A percentile compares a stretch with the other conserved stretches of the same genome.
Conservation (phyloP, 2,113 vertebrate species). For the Saccopteryx leptura region DNA sequence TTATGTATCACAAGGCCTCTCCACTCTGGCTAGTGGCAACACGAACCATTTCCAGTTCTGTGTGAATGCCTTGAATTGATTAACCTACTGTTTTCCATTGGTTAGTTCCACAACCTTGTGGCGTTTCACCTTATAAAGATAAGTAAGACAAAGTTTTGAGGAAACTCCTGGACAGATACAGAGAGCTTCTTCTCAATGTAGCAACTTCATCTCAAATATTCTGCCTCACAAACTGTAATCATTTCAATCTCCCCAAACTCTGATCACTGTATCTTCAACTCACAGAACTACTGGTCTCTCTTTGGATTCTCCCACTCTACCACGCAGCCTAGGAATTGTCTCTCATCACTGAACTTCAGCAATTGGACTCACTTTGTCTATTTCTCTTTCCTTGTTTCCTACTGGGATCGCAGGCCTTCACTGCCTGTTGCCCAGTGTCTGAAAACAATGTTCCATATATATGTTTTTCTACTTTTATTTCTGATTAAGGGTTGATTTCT, state of each 20-base stretch:
- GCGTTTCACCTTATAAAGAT: background rate
- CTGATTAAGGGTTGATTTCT: background rate
- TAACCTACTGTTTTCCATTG: background rate
- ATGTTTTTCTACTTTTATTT: background rate
- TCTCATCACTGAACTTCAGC: background rate
- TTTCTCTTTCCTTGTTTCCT: background rate
- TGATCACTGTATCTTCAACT: slow-evolving; percentile 4
- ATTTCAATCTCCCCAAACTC: background rate
- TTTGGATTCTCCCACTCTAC: background rate
- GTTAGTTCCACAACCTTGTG: background rate
- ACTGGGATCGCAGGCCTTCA: background rate
- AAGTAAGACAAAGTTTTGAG: background rate
- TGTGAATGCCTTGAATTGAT: slow-evolving; percentile 11
- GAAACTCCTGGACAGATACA: background rate
- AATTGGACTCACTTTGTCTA: background rate
- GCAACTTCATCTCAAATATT: background rate
- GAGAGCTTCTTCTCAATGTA: background rate
- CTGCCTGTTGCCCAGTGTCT: background rate
- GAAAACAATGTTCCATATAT: background rate
- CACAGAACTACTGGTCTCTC: background rate
- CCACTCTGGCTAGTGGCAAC: background rate
- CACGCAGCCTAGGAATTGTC: background rate
- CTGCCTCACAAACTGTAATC: background rate
- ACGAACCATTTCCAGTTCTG: background rate
- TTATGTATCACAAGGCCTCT: background rate